phyloP scores from a whole-genome alignment of 2,888 invertebrate genomes.

The Heliconius erato region DNA sequence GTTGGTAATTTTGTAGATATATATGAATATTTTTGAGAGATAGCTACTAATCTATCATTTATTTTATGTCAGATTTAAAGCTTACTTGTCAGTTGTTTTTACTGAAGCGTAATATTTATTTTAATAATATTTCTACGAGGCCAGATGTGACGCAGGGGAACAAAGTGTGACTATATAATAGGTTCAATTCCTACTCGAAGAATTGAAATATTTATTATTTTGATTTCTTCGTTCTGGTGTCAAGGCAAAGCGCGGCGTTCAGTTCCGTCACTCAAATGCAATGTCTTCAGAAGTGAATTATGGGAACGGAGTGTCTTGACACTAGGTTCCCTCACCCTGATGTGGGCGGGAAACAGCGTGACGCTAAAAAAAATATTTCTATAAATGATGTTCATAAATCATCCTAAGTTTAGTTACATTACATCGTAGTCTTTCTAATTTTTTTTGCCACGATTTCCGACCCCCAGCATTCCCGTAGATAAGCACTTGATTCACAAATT shows the following conservation, averaged over 20 bases:
- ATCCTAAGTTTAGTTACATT: conserved; percentile 3
- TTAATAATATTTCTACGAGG: neutral
- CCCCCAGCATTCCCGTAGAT: conserved; percentile 58
- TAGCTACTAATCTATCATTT: neutral
- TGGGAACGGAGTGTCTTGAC: too few relatives aligned
- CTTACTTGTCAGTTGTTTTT: neutral
- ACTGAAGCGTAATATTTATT: neutral
- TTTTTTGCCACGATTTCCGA: conserved; percentile 46
- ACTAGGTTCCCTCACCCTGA: too few relatives aligned
- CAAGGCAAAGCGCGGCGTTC: too few relatives aligned
- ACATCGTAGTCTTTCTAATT: conserved; percentile 29
- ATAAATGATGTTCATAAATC: neutral
- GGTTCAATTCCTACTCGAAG: too few relatives aligned
- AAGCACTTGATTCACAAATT: conserved; percentile 72
- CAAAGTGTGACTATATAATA: too few relatives aligned
- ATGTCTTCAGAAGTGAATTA: too few relatives aligned
- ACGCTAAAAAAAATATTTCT: neutral
- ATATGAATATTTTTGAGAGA: neutral
- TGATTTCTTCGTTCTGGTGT: too few relatives aligned
- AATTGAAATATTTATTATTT: too few relatives aligned
- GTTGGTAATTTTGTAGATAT: neutral
- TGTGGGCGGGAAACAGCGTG: too few relatives aligned
- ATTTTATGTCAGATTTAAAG: neutral
- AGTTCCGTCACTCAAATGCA: too few relatives aligned
- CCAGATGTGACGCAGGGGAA: too few relatives aligned